These are phyloP conservation scores for Venusia cambrica DNA, from an alignment of 2,888 invertebrate species.

Conservation along the genomic window DNA sequence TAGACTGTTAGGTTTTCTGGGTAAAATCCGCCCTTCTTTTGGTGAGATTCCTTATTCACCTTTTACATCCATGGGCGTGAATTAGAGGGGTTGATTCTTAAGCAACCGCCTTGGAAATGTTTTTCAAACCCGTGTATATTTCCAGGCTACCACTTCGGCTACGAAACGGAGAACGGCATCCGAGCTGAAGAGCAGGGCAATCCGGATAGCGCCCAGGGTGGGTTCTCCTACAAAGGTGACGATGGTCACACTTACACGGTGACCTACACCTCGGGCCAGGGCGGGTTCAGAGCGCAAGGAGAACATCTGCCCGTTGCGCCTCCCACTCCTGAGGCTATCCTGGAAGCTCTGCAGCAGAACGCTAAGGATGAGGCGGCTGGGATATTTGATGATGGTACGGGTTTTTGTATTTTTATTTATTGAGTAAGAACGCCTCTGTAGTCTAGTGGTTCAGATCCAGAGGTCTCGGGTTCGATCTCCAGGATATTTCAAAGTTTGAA, in stretches of 20 bases:
- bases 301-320: constrained; percentile 80
- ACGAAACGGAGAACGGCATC: constrained; percentile 68
- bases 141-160: constrained; percentile 61
- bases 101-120: no score
- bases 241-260: constrained; percentile 78
- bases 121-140: not conserved
- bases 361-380: constrained; percentile 78
- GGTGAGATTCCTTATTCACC: not conserved
- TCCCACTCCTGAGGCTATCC: constrained; percentile 79
- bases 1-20: no score
- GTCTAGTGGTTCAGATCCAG: no score
- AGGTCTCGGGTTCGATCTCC: no score
- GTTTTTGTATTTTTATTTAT: no score
- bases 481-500: no score
- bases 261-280: constrained; percentile 77
- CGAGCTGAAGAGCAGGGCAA: constrained; percentile 60
- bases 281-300: constrained; percentile 78
- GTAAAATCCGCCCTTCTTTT: no score
- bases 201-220: constrained; percentile 60
- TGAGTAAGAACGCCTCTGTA: no score
- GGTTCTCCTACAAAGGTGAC: constrained; percentile 80
- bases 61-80: not conserved
- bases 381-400: constrained; percentile 77
- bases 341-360: constrained; percentile 69
- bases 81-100: no score